These are phyloP conservation scores for Theonella swinhoei DNA, from an alignment of 37 sponge, comb jelly and placozoan genomes.

Conservation along the genomic window DNA sequence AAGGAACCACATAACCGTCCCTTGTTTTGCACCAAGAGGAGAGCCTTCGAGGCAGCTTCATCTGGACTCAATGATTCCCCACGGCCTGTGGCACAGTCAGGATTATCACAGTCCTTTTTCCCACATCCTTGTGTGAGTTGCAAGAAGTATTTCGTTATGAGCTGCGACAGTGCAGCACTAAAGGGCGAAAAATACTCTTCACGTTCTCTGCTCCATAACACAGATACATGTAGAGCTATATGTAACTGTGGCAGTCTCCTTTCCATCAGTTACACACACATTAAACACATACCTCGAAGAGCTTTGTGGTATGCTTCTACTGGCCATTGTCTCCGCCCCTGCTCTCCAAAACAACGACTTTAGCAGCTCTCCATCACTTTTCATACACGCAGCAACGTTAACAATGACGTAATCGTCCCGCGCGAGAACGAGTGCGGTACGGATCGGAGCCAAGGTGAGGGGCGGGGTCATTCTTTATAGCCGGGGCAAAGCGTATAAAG, in stretches of 20 bases:
- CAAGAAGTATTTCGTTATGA: slow-evolving; percentile 54
- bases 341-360: not conserved
- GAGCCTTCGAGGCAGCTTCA: slow-evolving; percentile 73
- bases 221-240: too few species aligned
- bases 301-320: not conserved
- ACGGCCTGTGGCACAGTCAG: slow-evolving; percentile 73
- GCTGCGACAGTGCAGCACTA: too few species aligned
- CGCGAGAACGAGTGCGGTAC: too few species aligned
- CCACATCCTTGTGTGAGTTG: slow-evolving; percentile 87
- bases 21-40: slow-evolving; percentile 3
- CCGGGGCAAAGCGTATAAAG: too few species aligned
- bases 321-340: not conserved
- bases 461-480: too few species aligned
- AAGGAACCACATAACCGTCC: not conserved
- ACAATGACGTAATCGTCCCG: not conserved
- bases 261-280: too few species aligned
- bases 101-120: slow-evolving; percentile 52
- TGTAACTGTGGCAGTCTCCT: too few species aligned
- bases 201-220: too few species aligned
- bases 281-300: not conserved
- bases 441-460: too few species aligned
- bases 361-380: too few species aligned
- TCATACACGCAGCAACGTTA: not conserved
- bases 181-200: too few species aligned
- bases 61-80: slow-evolving; percentile 45